phyloP scores from a whole-genome alignment of 2,888 invertebrate genomes.

The Nematopogon swammerdamellus region DNA sequence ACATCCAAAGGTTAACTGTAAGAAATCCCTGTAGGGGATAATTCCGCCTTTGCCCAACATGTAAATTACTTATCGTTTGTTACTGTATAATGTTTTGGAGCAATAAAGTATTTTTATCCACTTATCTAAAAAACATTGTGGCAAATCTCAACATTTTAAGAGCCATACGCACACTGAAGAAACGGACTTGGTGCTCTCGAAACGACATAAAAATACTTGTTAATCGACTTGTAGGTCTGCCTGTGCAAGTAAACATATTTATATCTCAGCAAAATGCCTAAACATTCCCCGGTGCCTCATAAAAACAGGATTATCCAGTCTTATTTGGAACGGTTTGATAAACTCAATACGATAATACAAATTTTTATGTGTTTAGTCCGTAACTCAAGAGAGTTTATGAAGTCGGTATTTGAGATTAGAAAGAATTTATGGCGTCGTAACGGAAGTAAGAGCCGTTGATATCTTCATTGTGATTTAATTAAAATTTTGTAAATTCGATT shows the following conservation, averaged over 20 bases:
- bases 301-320: background rate
- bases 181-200: background rate
- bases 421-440: background rate
- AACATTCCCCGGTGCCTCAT: background rate
- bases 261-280: background rate
- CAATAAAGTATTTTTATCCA: too few relatives aligned
- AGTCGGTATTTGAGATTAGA: background rate
- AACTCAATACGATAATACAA: background rate
- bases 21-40: too few relatives aligned
- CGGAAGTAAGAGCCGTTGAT: background rate
- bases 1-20: too few relatives aligned
- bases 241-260: background rate
- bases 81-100: too few relatives aligned
- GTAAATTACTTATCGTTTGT: too few relatives aligned
- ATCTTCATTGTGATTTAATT: background rate
- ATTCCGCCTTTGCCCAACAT: too few relatives aligned
- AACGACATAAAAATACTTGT: background rate
- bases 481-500: too few relatives aligned
- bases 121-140: too few relatives aligned
- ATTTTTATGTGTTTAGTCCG: background rate
- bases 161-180: too few relatives aligned
- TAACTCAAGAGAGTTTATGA: background rate
- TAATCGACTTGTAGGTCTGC: background rate
- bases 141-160: too few relatives aligned
- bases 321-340: background rate